Percentiles rank a stretch among this genome's conserved stretches.
Evolutionary conservation across 92 coral and sea anemone genomes (phyloP).

Genomic region (Zoanthus sansibaricus): DNA sequence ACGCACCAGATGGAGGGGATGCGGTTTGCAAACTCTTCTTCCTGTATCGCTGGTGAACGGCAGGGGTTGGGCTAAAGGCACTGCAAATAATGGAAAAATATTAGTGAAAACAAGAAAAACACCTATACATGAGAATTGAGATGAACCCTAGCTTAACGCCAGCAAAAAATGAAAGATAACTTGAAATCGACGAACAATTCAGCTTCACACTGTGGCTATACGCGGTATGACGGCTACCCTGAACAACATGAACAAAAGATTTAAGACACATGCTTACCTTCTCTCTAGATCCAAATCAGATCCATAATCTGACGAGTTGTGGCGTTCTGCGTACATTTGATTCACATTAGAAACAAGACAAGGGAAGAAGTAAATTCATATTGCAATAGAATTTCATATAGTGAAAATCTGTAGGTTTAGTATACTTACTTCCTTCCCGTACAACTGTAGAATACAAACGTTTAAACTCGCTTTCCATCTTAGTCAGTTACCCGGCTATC

Average conservation of each 20-base stretch:
- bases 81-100: conserved; percentile 16
- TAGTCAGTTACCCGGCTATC: conserved; percentile 23
- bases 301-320: conserved; percentile 10
- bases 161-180: background rate
- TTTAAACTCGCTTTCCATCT: conserved; percentile 23
- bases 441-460: conserved; percentile 18
- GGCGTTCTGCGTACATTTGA: conserved; percentile 12
- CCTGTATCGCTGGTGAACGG: conserved; percentile 8
- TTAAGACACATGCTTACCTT: conserved; percentile 13
- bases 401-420: conserved; percentile 15
- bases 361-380: conserved; percentile 3
- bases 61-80: conserved; percentile 13
- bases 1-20: conserved; percentile 26
- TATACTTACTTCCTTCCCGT: conserved; percentile 14
- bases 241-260: conserved; percentile 6
- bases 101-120: conserved; percentile 11
- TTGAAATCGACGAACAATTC: conserved; percentile 7
- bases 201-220: conserved; percentile 19
- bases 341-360: conserved; percentile 18
- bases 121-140: conserved; percentile 6
- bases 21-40: conserved; percentile 15
- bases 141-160: conserved; percentile 1
- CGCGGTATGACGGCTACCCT: conserved; percentile 5
- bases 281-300: conserved; percentile 23
- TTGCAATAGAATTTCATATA: background rate